Conservation (phyloP, 2,113 vertebrate genomes). For the Corvus cornix region DNA sequence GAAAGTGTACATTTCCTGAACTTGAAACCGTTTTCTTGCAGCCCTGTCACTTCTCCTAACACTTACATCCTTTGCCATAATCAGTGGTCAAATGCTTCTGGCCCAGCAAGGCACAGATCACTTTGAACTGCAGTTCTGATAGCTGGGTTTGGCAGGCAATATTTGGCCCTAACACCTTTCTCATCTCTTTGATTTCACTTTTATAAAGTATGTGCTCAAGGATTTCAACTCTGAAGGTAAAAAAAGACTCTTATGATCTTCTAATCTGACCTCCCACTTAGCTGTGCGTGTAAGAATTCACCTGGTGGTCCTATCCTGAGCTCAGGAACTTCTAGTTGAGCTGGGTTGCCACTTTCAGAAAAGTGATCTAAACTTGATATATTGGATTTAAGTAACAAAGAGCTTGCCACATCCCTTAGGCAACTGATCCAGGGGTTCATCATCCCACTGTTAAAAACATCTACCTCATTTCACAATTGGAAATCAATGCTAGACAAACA, state of each 20-base stretch:
- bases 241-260: not conserved
- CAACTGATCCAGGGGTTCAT: not conserved
- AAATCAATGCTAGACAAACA: slow-evolving; percentile 45
- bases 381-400: slow-evolving; percentile 7
- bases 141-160: not conserved
- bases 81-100: not conserved
- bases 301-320: not conserved
- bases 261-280: not conserved
- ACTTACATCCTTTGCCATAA: not conserved
- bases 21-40: not conserved
- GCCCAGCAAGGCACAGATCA: not conserved
- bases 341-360: not conserved
- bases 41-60: not conserved
- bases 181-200: slow-evolving; percentile 4
- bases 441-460: slow-evolving; percentile 11
- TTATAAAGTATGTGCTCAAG: not conserved
- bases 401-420: not conserved
- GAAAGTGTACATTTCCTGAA: not conserved
- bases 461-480: not conserved
- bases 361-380: not conserved
- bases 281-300: not conserved
- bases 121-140: not conserved
- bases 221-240: not conserved
- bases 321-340: not conserved
- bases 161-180: slow-evolving; percentile 4